Conservation (phyloP, 2,113 vertebrate species). For the Malurus cyaneus region DNA sequence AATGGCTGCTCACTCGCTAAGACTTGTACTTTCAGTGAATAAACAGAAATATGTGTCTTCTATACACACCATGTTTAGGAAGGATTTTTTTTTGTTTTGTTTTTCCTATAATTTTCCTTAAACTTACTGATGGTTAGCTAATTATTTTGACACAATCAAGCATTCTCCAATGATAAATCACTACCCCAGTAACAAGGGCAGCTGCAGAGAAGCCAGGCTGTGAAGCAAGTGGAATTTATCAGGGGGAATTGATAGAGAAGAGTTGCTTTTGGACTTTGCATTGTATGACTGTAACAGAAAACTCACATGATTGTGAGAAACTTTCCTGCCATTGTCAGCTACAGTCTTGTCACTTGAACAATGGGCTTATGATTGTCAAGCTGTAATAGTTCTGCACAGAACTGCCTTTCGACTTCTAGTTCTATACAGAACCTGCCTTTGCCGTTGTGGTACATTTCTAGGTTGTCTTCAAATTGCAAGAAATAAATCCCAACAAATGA, state of each 20-base stretch:
- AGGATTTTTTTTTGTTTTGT: not conserved
- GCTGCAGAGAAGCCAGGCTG: not conserved
- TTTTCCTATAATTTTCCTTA: not conserved
- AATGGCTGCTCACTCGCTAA: not conserved
- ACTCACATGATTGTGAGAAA: not conserved
- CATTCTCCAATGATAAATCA: not conserved
- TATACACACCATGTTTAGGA: not conserved
- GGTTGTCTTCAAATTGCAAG: not conserved
- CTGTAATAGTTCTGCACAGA: not conserved
- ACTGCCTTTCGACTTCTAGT: not conserved
- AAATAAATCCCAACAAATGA: not conserved
- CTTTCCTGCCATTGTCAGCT: not conserved
- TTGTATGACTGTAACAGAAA: not conserved
- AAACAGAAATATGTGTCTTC: not conserved
- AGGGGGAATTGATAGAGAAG: not conserved
- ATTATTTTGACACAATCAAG: not conserved
- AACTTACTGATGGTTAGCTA: not conserved
- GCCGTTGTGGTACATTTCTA: not conserved
- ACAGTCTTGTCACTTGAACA: not conserved
- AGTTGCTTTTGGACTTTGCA: not conserved
- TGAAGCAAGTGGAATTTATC: not conserved
- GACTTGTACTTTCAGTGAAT: not conserved
- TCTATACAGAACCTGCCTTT: not conserved
- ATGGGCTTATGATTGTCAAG: rapidly evolving
- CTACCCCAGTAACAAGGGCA: not conserved